Evolutionary conservation across 2,797 vertebrate genomes (phyloP).

Genomic region (Paguma larvata): DNA sequence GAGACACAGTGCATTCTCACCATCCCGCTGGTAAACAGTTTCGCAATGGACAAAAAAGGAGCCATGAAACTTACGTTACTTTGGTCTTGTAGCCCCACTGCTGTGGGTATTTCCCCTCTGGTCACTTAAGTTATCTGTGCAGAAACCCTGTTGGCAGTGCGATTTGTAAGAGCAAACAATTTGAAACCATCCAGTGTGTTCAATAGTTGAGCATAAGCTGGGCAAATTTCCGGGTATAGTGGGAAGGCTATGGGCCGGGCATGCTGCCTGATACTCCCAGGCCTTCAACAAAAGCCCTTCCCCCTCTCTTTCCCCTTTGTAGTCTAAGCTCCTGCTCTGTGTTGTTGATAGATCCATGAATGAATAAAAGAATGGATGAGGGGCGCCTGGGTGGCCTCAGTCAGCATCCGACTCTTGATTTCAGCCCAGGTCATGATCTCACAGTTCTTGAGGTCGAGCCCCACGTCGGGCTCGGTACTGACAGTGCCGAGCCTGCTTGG

Average conservation of each 20-base stretch:
- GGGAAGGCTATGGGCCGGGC: not conserved
- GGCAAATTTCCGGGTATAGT: not conserved
- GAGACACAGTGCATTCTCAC: not conserved
- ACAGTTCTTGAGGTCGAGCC: too few relatives aligned
- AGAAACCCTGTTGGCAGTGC: not conserved
- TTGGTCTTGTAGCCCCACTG: not conserved
- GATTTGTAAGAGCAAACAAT: constrained; percentile 20
- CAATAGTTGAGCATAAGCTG: not conserved
- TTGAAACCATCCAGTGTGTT: not conserved
- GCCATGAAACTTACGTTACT: not conserved
- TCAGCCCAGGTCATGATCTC: too few relatives aligned
- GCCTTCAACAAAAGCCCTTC: not conserved
- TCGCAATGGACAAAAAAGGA: not conserved
- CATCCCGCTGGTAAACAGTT: not conserved
- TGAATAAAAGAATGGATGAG: constrained; percentile 19
- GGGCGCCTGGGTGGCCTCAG: too few relatives aligned
- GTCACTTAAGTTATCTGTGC: constrained; percentile 2
- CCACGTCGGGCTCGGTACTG: too few relatives aligned
- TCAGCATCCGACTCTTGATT: too few relatives aligned
- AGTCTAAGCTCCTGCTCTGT: not conserved
- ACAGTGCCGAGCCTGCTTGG: too few relatives aligned
- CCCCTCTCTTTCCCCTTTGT: not conserved
- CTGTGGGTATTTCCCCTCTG: not conserved
- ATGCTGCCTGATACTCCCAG: not conserved
- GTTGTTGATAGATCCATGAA: not conserved